A percentile compares a stretch with the other conserved stretches of the same genome.
Conservation (phyloP, 2,113 vertebrate species). For the Bombycilla garrulus region DNA sequence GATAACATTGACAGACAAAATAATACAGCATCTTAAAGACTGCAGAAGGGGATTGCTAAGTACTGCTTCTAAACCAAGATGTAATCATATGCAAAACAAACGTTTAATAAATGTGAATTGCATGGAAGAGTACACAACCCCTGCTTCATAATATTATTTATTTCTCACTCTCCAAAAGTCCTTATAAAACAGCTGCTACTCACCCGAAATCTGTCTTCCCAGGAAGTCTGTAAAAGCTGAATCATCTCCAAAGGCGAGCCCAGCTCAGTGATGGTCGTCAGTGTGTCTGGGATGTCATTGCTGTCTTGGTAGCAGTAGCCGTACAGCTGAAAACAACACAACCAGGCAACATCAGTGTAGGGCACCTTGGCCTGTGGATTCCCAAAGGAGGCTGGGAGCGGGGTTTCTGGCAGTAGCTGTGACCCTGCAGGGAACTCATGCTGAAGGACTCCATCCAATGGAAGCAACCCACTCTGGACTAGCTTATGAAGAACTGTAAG, state of each 20-base stretch:
- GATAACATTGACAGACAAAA: background rate
- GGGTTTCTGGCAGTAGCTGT: background rate
- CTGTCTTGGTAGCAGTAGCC: slow-evolving; percentile 90
- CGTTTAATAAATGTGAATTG: background rate
- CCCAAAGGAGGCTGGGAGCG: background rate
- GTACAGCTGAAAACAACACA: slow-evolving; percentile 77
- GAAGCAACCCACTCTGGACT: too few species aligned
- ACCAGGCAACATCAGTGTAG: background rate
- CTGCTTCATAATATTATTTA: background rate
- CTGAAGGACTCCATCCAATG: background rate
- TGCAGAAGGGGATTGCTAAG: background rate
- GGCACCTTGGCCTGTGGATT: rapidly evolving
- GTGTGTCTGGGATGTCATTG: slow-evolving; percentile 83
- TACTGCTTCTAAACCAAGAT: background rate
- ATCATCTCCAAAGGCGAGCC: slow-evolving; percentile 91
- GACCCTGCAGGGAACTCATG: background rate
- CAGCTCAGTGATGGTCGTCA: slow-evolving; percentile 90
- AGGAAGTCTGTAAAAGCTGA: slow-evolving; percentile 88
- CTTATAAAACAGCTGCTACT: slow-evolving; percentile 52
- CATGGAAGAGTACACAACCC: background rate
- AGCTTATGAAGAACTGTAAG: background rate
- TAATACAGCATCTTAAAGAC: background rate
- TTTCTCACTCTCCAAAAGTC: background rate
- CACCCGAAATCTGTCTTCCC: slow-evolving; percentile 90
- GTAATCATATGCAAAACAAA: background rate